These are phyloP conservation scores for Acrobasis repandana DNA, from an alignment of 2,888 invertebrate species.

Conservation along the genomic window DNA sequence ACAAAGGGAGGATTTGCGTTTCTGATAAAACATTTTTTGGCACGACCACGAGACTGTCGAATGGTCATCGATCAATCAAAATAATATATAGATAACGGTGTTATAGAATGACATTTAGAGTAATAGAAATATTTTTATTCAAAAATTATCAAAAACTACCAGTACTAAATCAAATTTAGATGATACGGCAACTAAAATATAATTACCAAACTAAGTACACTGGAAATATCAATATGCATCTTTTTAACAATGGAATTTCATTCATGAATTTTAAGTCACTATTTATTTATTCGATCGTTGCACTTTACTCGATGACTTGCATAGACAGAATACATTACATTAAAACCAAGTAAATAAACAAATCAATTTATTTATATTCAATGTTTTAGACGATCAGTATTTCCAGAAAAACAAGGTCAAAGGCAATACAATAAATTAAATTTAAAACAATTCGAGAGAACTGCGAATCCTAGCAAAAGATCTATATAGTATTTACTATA, in stretches of 20 bases:
- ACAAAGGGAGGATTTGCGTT: conserved; percentile 20
- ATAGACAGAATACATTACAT: background rate
- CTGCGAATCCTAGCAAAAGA: conserved; percentile 33
- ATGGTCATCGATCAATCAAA: conserved; percentile 11
- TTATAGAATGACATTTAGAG: background rate
- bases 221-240: conserved; percentile 25
- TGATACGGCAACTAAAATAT: background rate
- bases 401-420: background rate
- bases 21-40: conserved; percentile 3
- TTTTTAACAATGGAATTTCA: conserved; percentile 32
- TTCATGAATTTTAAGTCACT: conserved; percentile 31
- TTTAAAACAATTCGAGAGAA: background rate
- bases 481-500: conserved; percentile 22
- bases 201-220: conserved; percentile 21
- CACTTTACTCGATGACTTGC: conserved; percentile 31
- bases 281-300: conserved; percentile 19
- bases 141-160: background rate
- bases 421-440: background rate
- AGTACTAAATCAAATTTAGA: background rate
- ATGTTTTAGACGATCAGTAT: background rate
- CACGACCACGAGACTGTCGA: background rate
- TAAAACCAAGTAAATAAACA: conserved; percentile 22
- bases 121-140: background rate
- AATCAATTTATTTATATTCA: background rate
- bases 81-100: background rate